Evolutionary conservation across 1,140 invertebrate species (phyloP), one percentile per base, ranked within the genome.

Genomic region (Delia radicum): DNA sequence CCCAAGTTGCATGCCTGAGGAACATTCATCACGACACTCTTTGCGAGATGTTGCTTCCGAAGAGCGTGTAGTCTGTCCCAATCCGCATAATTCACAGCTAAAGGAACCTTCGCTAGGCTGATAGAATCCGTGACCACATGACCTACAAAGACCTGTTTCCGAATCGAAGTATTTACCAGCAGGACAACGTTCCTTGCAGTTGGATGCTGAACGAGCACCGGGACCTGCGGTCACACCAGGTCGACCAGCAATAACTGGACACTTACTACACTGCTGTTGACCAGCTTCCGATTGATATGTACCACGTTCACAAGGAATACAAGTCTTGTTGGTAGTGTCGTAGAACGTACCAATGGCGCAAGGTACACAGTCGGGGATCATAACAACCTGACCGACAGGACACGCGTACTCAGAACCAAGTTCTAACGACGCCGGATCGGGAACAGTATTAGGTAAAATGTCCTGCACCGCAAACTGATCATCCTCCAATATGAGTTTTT

Each of bases 251-350:
- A 97, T 96, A 0, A 91, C 87, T 10, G 96, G 96, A 87, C 97
- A 99, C 12, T 92, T 88, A 74, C 91, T 94, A 86, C 97, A 98
- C 81, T 94, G 92, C 61, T 94, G 83, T 87, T 98, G 95, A 2
- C 96, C 97, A 2, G 94, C 91, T 87, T 97, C 94, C 78, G 96
- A 96, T 87, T 99, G 97, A 86, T 98, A 99, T 0, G 92, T 94
- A 73, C 97, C 97, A 55, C 94, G 87, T 0, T 94, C 92, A 84
- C 98, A 99, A 4, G 92, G 91, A 15, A 92, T 86, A 82, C 98
- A 99, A 24, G 89, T 91, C 79, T 92, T 91, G 27, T 90, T 93
- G 7, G 90, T 89, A 33, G 89, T 89, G 78, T 96, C 91, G 83
- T 94, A 96, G 88, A 90, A 98, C 2, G 94, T 96, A 71, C 98